Base-by-base conservation (phyloP, 2,797 vertebrate species). In the Mastacembelus armatus region DNA sequence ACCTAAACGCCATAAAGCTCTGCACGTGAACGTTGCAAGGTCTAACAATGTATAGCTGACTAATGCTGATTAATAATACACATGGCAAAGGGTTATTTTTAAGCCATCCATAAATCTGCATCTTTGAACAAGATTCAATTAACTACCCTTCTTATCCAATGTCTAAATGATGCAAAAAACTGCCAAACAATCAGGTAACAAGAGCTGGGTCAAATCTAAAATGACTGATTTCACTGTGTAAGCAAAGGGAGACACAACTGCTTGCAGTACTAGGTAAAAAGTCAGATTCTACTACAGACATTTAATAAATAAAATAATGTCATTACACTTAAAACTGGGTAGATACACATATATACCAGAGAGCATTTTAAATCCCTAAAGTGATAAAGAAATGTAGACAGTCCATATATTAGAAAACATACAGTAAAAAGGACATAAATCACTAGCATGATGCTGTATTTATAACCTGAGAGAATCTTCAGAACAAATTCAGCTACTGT, bases 91-190 rank as follows among this genome's bases (percentile, higher is more conserved):
- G 2, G 0, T 6, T 6, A 5, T 18, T 30, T 19, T 21, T 1
- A 40, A 3, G 30, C 36, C 38, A 30, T 4, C 6, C 72, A 22
- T 36, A 69, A 33, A 68, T 72, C 18, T 74, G 16, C 4, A 65
- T 55, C 24, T 21, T 32, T 54, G n/a, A 77, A 52, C 9, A 77
- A 40, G 19, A 61, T 45, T 35, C 5, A n/a, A 63, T 59, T 7
- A 19, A 16, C 38, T 58, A 32, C 15, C 18, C 12, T 73, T 32
- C 1, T 40, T 36, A 22, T 56, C 3, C 7, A 3, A 16, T 12
- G 30, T 71, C 64, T 91, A 78, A 85, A 84, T 85, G 79, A 88
- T 78, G 60, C 56, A 88, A 54, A 63, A 33, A 24, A 68, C 18
- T 26, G 11, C 36, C 57, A 57, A 60, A 66, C 70, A 62, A 45